A percentile compares a stretch with the other conserved stretches of the same genome.
Evolutionary conservation across 1,140 invertebrate species (phyloP).

Genomic region (Heliothis virescens): DNA sequence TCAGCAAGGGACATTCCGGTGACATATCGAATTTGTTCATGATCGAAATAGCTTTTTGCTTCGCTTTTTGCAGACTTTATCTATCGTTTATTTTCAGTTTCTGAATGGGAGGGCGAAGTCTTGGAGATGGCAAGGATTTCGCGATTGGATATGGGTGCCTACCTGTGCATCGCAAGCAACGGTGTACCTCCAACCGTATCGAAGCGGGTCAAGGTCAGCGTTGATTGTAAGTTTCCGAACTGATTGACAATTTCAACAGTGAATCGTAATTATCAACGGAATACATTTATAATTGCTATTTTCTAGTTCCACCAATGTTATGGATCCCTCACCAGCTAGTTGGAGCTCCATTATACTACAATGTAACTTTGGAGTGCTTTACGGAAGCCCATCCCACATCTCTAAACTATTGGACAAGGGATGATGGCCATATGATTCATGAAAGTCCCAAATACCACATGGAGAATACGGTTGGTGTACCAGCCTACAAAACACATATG

Average conservation of each 20-base stretch:
- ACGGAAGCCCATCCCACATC: slow-evolving; percentile 96
- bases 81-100: slow-evolving; percentile 86
- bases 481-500: slow-evolving; percentile 94
- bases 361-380: slow-evolving; percentile 94
- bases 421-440: slow-evolving; percentile 95
- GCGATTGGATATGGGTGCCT: slow-evolving; percentile 95
- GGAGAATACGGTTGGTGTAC: slow-evolving; percentile 89
- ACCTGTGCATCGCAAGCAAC: slow-evolving; percentile 94
- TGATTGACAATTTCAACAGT: background rate
- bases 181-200: slow-evolving; percentile 93
- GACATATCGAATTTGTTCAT: slow-evolving; percentile 67
- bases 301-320: slow-evolving; percentile 95
- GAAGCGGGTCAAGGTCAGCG: slow-evolving; percentile 96
- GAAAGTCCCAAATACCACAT: slow-evolving; percentile 93
- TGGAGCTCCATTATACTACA: slow-evolving; percentile 92
- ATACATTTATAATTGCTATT: background rate
- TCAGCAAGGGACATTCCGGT: slow-evolving; percentile 94
- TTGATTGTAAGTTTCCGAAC: slow-evolving; percentile 93
- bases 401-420: slow-evolving; percentile 96
- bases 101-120: slow-evolving; percentile 93
- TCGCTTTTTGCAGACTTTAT: slow-evolving; percentile 41
- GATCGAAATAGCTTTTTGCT: slow-evolving; percentile 54
- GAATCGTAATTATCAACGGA: background rate
- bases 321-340: slow-evolving; percentile 97
- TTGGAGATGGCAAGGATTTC: slow-evolving; percentile 95